Conservation (phyloP, 2,113 vertebrate species). For the Turdus rufiventris region DNA sequence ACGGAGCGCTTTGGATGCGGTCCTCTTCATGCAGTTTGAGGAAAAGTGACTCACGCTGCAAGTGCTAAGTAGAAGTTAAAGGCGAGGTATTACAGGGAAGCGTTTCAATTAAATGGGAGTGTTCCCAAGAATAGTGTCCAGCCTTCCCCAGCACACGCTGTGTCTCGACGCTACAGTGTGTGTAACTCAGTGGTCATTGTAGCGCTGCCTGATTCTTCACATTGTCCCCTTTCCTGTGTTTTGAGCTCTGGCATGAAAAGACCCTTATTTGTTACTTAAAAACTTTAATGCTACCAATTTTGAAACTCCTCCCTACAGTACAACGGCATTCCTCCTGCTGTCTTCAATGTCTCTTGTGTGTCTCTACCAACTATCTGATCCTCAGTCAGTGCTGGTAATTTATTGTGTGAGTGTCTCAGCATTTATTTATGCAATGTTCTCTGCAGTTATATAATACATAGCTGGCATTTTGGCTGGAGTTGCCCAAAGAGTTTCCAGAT, state of each 20-base stretch:
- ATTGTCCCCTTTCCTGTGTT: background rate
- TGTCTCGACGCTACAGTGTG: accelerated
- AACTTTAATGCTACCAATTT: background rate
- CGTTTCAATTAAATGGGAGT: accelerated
- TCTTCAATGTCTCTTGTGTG: background rate
- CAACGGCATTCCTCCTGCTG: background rate
- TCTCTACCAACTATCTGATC: background rate
- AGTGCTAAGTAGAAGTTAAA: accelerated
- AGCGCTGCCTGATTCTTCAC: accelerated
- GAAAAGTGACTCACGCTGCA: accelerated
- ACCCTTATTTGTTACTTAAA: background rate
- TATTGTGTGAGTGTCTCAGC: background rate
- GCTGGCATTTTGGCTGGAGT: background rate
- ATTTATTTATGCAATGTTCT: slow-evolving; percentile 23
- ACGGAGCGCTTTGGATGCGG: background rate
- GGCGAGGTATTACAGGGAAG: accelerated
- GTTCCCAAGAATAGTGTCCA: accelerated
- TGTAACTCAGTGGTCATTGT: background rate
- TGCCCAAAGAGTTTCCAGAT: background rate
- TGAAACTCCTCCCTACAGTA: background rate
- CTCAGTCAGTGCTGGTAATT: background rate
- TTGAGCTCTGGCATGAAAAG: background rate
- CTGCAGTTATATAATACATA: slow-evolving; percentile 4
- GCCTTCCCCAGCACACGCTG: accelerated
- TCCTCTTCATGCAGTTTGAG: background rate